Evolutionary conservation across 2,888 invertebrate species (phyloP).

Genomic region (Conus canariensis): DNA sequence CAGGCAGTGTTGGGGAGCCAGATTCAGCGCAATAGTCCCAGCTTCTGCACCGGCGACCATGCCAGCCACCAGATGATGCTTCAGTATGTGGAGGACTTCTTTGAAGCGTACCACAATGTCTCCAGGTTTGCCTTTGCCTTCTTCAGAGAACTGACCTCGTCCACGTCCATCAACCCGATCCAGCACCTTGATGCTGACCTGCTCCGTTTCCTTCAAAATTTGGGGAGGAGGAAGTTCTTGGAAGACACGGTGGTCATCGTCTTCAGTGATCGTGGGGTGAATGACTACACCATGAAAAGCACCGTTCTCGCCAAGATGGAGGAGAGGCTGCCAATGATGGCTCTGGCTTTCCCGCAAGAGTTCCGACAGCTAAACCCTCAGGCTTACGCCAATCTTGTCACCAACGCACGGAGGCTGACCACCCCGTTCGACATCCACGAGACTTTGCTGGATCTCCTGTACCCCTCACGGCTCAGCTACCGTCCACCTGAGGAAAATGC

Average conservation of each 20-base stretch:
- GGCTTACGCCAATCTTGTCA: slow-evolving; percentile 56
- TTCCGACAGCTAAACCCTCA: slow-evolving; percentile 62
- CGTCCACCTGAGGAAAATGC: slow-evolving; percentile 6
- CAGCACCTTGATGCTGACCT: slow-evolving; percentile 72
- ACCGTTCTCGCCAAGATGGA: slow-evolving; percentile 74
- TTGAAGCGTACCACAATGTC: slow-evolving; percentile 46
- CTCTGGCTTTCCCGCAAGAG: slow-evolving; percentile 66
- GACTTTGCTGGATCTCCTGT: slow-evolving; percentile 67
- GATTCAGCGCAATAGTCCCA: slow-evolving; percentile 55
- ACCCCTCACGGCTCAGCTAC: slow-evolving; percentile 62
- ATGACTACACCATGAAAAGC: slow-evolving; percentile 66
- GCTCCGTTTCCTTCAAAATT: slow-evolving; percentile 58
- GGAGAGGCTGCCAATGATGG: slow-evolving; percentile 74
- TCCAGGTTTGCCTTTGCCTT: slow-evolving; percentile 38
- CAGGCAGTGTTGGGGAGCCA: slow-evolving; percentile 62
- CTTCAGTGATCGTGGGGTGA: slow-evolving; percentile 75
- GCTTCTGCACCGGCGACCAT: slow-evolving; percentile 68
- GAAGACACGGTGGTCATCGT: slow-evolving; percentile 72
- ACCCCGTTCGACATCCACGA: slow-evolving; percentile 75
- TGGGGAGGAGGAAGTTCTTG: slow-evolving; percentile 61
- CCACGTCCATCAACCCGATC: slow-evolving; percentile 71
- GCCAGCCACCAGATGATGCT: slow-evolving; percentile 70
- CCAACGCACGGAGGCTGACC: slow-evolving; percentile 67
- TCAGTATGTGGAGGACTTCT: slow-evolving; percentile 72
- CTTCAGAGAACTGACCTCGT: slow-evolving; percentile 61